These are phyloP conservation scores for Leptopilina boulardi DNA, from an alignment of 1,140 invertebrate genomes.

Conservation along the genomic window DNA sequence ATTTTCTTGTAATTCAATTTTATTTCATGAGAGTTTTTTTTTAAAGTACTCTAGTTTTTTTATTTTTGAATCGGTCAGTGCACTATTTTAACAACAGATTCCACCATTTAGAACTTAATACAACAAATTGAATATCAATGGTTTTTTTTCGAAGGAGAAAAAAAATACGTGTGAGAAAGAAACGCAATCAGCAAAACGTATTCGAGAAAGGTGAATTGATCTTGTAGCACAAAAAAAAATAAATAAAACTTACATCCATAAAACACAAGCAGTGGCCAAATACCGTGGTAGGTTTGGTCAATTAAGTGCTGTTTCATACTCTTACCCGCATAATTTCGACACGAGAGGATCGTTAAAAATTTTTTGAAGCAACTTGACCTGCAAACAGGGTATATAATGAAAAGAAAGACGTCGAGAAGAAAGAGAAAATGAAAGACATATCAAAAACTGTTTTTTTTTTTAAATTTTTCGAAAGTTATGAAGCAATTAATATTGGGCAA, in stretches of 20 bases:
- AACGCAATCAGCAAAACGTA: not conserved
- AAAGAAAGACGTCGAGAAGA: not conserved
- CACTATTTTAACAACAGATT: not conserved
- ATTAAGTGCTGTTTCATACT: constrained; percentile 32
- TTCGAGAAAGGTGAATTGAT: not conserved
- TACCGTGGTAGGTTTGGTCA: constrained; percentile 11
- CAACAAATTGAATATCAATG: too few species aligned
- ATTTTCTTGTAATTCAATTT: not conserved
- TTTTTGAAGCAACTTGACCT: not conserved
- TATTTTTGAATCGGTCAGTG: too few species aligned
- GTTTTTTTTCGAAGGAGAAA: not conserved
- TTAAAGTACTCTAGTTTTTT: not conserved
- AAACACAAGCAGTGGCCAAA: constrained; percentile 7
- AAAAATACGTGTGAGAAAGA: constrained; percentile 1
- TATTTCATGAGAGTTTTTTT: not conserved
- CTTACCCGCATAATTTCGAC: constrained; percentile 6
- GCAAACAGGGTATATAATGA: not conserved
- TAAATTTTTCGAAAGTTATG: not conserved
- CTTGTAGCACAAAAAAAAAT: constrained; percentile 19
- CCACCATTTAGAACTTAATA: too few species aligned
- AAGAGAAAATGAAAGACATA: constrained; percentile 43
- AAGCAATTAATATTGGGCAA: too few species aligned
- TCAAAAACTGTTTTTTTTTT: not conserved
- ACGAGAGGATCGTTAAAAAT: not conserved
- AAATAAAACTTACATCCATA: constrained; percentile 19